phyloP scores from a whole-genome alignment of 1,140 invertebrate genomes.

The Asbolus verrucosus region DNA sequence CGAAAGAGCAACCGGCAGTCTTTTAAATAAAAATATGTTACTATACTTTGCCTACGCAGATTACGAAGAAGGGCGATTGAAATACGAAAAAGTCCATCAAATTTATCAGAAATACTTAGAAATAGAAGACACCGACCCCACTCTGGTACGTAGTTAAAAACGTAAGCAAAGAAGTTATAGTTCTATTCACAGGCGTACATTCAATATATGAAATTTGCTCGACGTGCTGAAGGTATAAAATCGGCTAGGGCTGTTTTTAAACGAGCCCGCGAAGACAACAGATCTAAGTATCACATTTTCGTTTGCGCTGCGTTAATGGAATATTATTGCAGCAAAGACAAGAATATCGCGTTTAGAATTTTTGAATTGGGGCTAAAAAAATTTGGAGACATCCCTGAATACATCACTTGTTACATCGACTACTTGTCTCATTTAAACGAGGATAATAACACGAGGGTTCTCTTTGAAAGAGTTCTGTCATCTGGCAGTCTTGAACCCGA shows the following conservation, averaged over 20 bases:
- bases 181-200: slow-evolving; percentile 89
- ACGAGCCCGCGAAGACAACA: slow-evolving; percentile 90
- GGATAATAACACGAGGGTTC: slow-evolving; percentile 98
- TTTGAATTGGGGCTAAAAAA: slow-evolving; percentile 98
- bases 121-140: slow-evolving; percentile 92
- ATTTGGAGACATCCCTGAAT: slow-evolving; percentile 94
- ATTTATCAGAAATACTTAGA: slow-evolving; percentile 95
- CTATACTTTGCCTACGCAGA: slow-evolving; percentile 98
- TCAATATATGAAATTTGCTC: slow-evolving; percentile 99
- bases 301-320: slow-evolving; percentile 98
- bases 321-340: slow-evolving; percentile 99
- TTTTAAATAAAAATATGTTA: slow-evolving; percentile 92
- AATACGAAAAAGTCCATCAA: slow-evolving; percentile 97
- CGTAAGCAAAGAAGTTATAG: too few relatives aligned
- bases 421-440: slow-evolving; percentile 99
- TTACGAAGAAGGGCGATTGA: slow-evolving; percentile 96
- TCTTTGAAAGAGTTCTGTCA: slow-evolving; percentile 96
- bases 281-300: slow-evolving; percentile 92
- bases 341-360: slow-evolving; percentile 97
- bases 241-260: slow-evolving; percentile 96
- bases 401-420: slow-evolving; percentile 95
- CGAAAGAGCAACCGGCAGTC: slow-evolving; percentile 89
- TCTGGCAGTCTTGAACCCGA: slow-evolving; percentile 92
- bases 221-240: slow-evolving; percentile 97
- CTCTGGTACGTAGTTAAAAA: slow-evolving; percentile 74